A percentile compares a stretch with the other conserved stretches of the same genome.
phyloP scores from a whole-genome alignment of 2,113 vertebrate species.

The Paracanthobrama guichenoti region DNA sequence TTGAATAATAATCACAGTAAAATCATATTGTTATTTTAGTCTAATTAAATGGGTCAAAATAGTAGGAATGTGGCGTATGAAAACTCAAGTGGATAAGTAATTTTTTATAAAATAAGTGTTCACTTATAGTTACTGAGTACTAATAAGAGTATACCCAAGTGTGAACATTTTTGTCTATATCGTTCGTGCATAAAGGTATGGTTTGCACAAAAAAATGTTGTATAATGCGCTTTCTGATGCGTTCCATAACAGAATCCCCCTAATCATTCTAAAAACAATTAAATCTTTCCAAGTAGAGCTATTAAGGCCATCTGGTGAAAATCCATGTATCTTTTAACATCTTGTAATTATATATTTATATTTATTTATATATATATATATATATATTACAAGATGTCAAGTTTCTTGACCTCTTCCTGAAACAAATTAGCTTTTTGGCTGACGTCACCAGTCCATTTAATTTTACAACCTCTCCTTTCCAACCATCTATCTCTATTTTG shows the following conservation, averaged over 20 bases:
- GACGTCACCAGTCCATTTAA: not conserved
- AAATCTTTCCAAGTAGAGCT: not conserved
- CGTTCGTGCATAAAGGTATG: not conserved
- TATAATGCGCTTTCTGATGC: too few relatives aligned
- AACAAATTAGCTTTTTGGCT: not conserved
- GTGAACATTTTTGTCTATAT: not conserved
- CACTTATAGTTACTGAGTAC: not conserved
- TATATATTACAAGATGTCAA: not conserved
- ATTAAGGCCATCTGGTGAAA: not conserved
- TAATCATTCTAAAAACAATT: not conserved
- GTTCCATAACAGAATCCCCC: not conserved
- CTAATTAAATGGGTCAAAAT: not conserved
- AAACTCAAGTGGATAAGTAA: not conserved
- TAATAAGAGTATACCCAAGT: too few relatives aligned
- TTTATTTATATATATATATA: too few relatives aligned
- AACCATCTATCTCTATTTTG: not conserved
- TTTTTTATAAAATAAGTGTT: too few relatives aligned
- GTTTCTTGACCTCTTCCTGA: not conserved
- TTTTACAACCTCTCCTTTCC: not conserved
- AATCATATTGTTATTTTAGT: not conserved
- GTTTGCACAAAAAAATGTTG: not conserved
- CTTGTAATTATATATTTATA: too few relatives aligned
- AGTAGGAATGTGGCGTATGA: not conserved
- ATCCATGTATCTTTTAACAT: not conserved
- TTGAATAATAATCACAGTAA: not conserved